phyloP scores from a whole-genome alignment of 1,140 invertebrate species.

The Luehdorfia chinensis region DNA sequence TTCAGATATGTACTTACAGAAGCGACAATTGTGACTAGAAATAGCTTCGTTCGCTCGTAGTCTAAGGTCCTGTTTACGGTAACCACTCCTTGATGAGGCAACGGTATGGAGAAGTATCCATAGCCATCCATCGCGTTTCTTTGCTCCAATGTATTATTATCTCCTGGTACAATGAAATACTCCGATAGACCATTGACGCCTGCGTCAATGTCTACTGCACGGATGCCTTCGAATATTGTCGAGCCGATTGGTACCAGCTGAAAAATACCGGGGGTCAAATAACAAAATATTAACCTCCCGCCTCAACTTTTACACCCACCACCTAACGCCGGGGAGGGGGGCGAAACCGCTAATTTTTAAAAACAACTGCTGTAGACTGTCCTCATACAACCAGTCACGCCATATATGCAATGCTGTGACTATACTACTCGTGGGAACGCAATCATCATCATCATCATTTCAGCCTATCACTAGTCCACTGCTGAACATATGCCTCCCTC shows the following conservation, averaged over 20 bases:
- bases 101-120: conserved; percentile 89
- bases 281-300: not conserved
- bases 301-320: not conserved
- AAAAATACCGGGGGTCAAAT: conserved; percentile 45
- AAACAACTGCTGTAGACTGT: too few relatives aligned
- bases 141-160: conserved; percentile 70
- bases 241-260: conserved; percentile 92
- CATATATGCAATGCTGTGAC: too few relatives aligned
- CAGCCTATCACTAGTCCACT: too few relatives aligned
- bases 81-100: conserved; percentile 93
- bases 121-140: conserved; percentile 85
- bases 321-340: too few relatives aligned
- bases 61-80: conserved; percentile 93
- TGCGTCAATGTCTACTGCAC: conserved; percentile 89
- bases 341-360: too few relatives aligned
- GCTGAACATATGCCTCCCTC: too few relatives aligned
- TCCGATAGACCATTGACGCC: conserved; percentile 92
- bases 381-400: too few relatives aligned
- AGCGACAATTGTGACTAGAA: conserved; percentile 92
- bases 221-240: conserved; percentile 91
- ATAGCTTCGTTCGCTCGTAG: conserved; percentile 92
- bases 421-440: too few relatives aligned
- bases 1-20: conserved; percentile 87
- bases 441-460: too few relatives aligned
- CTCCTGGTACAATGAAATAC: conserved; percentile 83